Conservation (phyloP, 2,797 vertebrate species). For the Nannoperca australis region DNA sequence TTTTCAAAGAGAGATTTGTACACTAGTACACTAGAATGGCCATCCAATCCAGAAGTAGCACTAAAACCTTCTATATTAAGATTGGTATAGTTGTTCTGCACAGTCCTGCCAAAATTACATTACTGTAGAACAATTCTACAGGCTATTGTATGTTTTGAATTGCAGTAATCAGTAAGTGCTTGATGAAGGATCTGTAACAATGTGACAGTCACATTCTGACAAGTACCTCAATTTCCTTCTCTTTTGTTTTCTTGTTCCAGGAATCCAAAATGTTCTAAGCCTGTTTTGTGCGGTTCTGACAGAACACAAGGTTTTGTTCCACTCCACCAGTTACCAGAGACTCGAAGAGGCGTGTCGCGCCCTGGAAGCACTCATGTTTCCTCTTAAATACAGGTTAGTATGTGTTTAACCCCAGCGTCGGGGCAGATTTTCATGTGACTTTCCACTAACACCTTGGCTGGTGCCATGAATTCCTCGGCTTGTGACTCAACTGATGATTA, state of each 20-base stretch:
- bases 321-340: slow-evolving; percentile 98
- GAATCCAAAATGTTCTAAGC: slow-evolving; percentile 97
- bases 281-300: slow-evolving; percentile 97
- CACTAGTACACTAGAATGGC: background rate
- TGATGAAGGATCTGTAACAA: slow-evolving; percentile 62
- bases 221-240: slow-evolving; percentile 52
- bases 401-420: background rate
- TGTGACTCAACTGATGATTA: slow-evolving; percentile 52
- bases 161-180: slow-evolving; percentile 18
- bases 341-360: slow-evolving; percentile 95
- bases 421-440: slow-evolving; percentile 36
- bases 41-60: background rate
- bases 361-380: slow-evolving; percentile 97
- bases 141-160: slow-evolving; percentile 26
- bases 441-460: slow-evolving; percentile 24
- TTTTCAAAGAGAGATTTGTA: slow-evolving; percentile 13
- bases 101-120: background rate
- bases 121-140: background rate
- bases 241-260: slow-evolving; percentile 80
- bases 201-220: slow-evolving; percentile 49
- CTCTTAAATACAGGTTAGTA: slow-evolving; percentile 95
- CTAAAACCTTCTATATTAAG: background rate
- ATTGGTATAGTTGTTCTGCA: background rate
- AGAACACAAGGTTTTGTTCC: slow-evolving; percentile 98
- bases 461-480: slow-evolving; percentile 15